These are phyloP conservation scores for Panurus biarmicus DNA, from an alignment of 2,113 vertebrate genomes.

Conservation along the genomic window DNA sequence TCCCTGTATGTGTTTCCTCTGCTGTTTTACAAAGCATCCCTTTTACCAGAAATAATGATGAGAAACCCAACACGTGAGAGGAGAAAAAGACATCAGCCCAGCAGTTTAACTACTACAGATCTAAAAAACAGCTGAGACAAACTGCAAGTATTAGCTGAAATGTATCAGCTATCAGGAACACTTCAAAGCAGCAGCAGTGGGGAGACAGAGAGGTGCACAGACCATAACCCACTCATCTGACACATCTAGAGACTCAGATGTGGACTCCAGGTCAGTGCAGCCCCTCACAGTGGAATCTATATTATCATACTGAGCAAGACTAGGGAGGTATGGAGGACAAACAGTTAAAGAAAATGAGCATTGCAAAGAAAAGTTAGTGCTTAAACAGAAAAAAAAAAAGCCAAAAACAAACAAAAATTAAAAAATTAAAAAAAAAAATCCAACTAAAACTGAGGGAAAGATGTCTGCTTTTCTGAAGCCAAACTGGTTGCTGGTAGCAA, in stretches of 20 bases:
- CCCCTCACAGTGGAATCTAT: constrained; percentile 48
- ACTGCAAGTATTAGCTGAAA: background rate
- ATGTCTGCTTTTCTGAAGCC: background rate
- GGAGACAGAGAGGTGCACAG: background rate
- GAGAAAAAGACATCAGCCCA: background rate
- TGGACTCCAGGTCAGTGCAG: constrained; percentile 41
- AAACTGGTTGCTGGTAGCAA: background rate
- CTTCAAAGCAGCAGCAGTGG: background rate
- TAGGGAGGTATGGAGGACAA: background rate
- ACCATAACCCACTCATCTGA: constrained; percentile 46
- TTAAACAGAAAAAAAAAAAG: background rate
- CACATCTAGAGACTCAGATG: constrained; percentile 49
- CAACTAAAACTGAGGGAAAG: background rate
- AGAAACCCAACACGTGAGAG: background rate
- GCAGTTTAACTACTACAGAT: background rate
- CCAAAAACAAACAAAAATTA: background rate
- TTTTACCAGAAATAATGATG: background rate
- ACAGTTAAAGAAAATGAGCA: background rate
- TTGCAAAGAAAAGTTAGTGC: background rate
- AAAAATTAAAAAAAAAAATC: too few species aligned
- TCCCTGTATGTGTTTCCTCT: background rate
- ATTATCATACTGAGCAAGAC: constrained; percentile 13
- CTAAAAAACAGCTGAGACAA: background rate
- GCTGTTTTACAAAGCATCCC: background rate
- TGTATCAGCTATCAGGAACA: background rate